phyloP scores from a whole-genome alignment of 1,140 invertebrate species.

The Ptiloglossa arizonensis region DNA sequence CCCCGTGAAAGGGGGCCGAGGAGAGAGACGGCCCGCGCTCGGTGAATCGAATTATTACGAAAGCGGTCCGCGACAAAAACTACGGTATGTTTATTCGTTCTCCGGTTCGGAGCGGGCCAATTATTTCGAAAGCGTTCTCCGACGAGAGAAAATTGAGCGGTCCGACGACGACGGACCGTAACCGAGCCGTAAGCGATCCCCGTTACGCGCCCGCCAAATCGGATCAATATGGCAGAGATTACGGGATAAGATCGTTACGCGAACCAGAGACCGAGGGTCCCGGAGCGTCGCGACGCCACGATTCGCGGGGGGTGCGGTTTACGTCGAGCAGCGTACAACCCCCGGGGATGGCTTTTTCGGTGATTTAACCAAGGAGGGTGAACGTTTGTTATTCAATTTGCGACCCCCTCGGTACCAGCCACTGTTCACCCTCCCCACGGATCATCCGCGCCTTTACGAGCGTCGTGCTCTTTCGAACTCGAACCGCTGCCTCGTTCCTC shows the following conservation, averaged over 20 bases:
- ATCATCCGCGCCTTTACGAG: slow-evolving; percentile 62
- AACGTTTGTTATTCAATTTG: slow-evolving; percentile 81
- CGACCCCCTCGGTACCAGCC: slow-evolving; percentile 68
- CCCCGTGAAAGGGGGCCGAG: neutral
- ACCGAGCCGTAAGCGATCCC: slow-evolving; percentile 63
- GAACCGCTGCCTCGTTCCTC: slow-evolving; percentile 30
- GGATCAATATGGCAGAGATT: slow-evolving; percentile 80
- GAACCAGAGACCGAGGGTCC: slow-evolving; percentile 68
- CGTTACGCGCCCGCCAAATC: slow-evolving; percentile 56
- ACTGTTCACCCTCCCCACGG: slow-evolving; percentile 55
- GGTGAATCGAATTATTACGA: neutral
- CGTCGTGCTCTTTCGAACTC: slow-evolving; percentile 45
- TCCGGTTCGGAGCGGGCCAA: neutral
- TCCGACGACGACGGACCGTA: slow-evolving; percentile 24
- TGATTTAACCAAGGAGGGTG: slow-evolving; percentile 77
- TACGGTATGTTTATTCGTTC: neutral
- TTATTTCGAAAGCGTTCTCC: neutral
- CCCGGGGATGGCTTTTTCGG: slow-evolving; percentile 74
- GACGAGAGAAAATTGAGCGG: slow-evolving; percentile 22
- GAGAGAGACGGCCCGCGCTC: neutral
- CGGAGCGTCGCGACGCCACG: slow-evolving; percentile 49
- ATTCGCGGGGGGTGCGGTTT: slow-evolving; percentile 75
- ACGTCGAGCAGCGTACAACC: slow-evolving; percentile 70
- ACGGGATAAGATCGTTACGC: slow-evolving; percentile 80
- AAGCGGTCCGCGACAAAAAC: neutral